Conservation (phyloP, 2,888 invertebrate species). For the Aspidiotus rigidus region DNA sequence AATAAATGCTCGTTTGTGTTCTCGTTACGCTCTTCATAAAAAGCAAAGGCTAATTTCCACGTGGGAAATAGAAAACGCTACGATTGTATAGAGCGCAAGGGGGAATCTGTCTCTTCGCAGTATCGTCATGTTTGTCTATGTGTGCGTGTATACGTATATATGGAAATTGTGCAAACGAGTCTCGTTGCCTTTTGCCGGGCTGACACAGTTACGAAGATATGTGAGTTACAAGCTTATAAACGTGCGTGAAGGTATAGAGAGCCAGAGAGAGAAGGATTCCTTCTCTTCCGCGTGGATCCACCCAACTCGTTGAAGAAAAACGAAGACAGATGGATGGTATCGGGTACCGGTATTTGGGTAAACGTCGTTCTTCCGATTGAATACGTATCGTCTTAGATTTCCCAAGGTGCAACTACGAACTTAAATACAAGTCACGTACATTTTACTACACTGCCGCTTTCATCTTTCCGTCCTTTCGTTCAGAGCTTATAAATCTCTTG, state of each 20-base stretch:
- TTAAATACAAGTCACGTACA: slow-evolving; percentile 29
- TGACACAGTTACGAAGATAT: too few relatives aligned
- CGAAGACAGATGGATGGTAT: background rate
- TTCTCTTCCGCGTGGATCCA: background rate
- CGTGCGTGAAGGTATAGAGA: too few relatives aligned
- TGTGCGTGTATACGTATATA: slow-evolving; percentile 5
- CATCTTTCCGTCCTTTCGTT: slow-evolving; percentile 11
- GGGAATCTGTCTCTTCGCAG: too few relatives aligned
- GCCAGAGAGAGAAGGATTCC: too few relatives aligned
- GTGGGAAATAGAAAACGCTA: slow-evolving; percentile 20
- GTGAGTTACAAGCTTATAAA: too few relatives aligned
- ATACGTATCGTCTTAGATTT: slow-evolving; percentile 29
- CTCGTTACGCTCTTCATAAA: slow-evolving; percentile 13
- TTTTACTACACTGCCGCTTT: slow-evolving; percentile 14
- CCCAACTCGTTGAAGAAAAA: background rate
- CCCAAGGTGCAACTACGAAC: slow-evolving; percentile 28
- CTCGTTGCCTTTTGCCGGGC: too few relatives aligned
- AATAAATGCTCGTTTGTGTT: slow-evolving; percentile 8
- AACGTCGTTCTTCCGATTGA: slow-evolving; percentile 25
- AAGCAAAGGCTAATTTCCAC: slow-evolving; percentile 21
- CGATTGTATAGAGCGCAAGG: too few relatives aligned
- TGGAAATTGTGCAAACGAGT: slow-evolving; percentile 10
- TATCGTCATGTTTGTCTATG: too few relatives aligned
- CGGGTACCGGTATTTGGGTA: slow-evolving; percentile 10
- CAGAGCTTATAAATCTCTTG: slow-evolving; percentile 23